These are phyloP conservation scores for Parus major DNA, from an alignment of 2,113 vertebrate species.

Conservation along the genomic window DNA sequence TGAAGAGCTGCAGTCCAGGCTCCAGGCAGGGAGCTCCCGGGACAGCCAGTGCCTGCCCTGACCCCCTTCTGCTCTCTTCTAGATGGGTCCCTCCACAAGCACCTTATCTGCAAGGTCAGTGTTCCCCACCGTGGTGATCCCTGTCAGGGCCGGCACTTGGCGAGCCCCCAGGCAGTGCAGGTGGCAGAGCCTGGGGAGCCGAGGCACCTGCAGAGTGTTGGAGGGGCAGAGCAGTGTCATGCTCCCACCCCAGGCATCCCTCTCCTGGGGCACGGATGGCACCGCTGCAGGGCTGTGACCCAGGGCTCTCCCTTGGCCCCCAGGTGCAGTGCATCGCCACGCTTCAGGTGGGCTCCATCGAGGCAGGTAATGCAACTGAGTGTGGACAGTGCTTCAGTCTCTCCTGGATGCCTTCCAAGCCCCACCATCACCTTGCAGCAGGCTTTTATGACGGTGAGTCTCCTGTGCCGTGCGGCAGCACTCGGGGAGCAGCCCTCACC, in stretches of 20 bases:
- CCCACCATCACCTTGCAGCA: conserved; percentile 87
- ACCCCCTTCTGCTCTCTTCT: conserved; percentile 29
- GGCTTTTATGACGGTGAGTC: conserved; percentile 91
- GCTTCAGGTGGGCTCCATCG: conserved; percentile 86
- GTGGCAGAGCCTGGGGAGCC: not conserved
- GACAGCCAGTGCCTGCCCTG: not conserved
- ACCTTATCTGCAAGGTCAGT: conserved; percentile 79
- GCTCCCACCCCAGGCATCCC: not conserved
- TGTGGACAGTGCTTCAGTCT: conserved; percentile 88
- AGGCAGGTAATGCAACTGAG: conserved; percentile 63
- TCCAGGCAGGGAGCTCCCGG: not conserved
- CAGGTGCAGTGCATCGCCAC: conserved; percentile 80
- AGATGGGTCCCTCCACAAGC: conserved; percentile 67
- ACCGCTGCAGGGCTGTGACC: fast-evolving
- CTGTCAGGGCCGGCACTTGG: not conserved
- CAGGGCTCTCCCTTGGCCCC: not conserved
- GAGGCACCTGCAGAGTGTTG: not conserved
- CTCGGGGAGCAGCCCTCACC: fast-evolving
- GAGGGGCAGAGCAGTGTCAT: not conserved
- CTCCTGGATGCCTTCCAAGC: conserved; percentile 89
- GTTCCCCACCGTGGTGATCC: fast-evolving
- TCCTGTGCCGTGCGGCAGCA: fast-evolving
- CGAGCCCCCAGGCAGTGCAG: fast-evolving
- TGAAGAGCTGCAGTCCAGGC: not conserved
- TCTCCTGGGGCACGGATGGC: fast-evolving